phyloP scores from a whole-genome alignment of 2,888 invertebrate species.

The Eugnorisma glareosa region DNA sequence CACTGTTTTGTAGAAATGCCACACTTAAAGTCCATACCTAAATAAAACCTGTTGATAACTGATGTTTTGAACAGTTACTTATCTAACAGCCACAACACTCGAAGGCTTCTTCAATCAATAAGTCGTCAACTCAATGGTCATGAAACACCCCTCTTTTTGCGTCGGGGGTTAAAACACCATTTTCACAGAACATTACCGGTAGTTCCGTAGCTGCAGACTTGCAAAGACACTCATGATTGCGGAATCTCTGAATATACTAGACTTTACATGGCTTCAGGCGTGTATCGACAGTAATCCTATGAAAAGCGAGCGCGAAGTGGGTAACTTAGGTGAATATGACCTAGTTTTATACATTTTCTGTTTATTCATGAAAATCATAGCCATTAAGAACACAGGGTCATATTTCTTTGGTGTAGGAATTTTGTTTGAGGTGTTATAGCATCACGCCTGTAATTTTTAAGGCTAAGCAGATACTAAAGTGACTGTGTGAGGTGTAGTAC shows the following conservation, averaged over 20 bases:
- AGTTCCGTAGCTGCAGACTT: constrained; percentile 33
- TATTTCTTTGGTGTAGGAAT: constrained; percentile 23
- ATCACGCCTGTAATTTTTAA: neutral
- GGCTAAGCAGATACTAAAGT: no score
- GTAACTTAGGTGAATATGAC: constrained; percentile 53
- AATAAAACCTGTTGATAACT: neutral
- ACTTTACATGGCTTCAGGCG: constrained; percentile 67
- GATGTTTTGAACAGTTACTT: constrained; percentile 1
- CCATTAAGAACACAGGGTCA: constrained; percentile 25
- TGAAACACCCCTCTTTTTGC: neutral
- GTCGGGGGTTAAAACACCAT: constrained; percentile 18
- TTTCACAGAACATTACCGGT: constrained; percentile 29
- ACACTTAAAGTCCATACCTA: constrained; percentile 4
- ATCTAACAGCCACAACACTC: constrained; percentile 22
- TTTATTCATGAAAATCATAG: constrained; percentile 48
- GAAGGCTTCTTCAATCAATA: constrained; percentile 12
- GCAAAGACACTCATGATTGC: constrained; percentile 50
- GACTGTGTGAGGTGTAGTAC: neutral
- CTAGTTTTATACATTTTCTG: constrained; percentile 56
- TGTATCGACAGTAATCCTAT: constrained; percentile 65
- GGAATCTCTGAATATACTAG: constrained; percentile 55
- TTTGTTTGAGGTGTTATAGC: neutral
- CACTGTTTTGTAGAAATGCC: neutral
- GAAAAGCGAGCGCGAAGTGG: constrained; percentile 61
- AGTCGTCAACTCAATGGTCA: constrained; percentile 24